These are phyloP conservation scores for Trichoplusia ni DNA, from an alignment of 1,140 invertebrate genomes.

Conservation along the genomic window DNA sequence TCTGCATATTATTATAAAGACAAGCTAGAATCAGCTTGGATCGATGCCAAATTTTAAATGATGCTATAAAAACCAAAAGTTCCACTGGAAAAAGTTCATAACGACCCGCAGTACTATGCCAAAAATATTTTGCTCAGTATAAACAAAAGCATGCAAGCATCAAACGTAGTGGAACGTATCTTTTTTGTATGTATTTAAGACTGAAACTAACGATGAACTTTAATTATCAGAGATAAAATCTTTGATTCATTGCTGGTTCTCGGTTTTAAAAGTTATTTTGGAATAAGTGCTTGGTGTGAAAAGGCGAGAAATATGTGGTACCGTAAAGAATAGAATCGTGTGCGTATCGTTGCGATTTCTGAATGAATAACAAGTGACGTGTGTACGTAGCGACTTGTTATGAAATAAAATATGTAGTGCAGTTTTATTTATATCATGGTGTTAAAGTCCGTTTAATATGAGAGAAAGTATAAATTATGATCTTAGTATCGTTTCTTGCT, in stretches of 20 bases:
- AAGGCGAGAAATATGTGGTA: not conserved
- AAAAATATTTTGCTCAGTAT: slow-evolving; percentile 56
- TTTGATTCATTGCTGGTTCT: slow-evolving; percentile 18
- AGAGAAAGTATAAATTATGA: no score
- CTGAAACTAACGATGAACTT: slow-evolving; percentile 18
- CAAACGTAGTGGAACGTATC: slow-evolving; percentile 35
- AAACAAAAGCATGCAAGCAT: slow-evolving; percentile 49
- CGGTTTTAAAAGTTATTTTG: slow-evolving; percentile 7
- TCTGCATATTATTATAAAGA: slow-evolving; percentile 57
- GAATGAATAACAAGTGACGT: slow-evolving; percentile 14
- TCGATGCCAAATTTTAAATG: slow-evolving; percentile 65
- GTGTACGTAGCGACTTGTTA: not conserved
- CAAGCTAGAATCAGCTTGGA: slow-evolving; percentile 62
- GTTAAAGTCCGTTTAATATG: no score
- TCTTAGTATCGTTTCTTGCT: no score
- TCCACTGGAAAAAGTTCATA: slow-evolving; percentile 63
- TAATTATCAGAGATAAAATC: slow-evolving; percentile 22
- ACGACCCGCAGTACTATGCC: slow-evolving; percentile 48
- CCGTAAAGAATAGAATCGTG: not conserved
- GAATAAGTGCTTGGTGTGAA: slow-evolving; percentile 6
- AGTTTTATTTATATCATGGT: no score
- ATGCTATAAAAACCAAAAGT: slow-evolving; percentile 75
- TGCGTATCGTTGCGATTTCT: not conserved
- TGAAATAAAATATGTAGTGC: no score
- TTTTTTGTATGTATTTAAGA: no score